Percentiles rank a stretch among this genome's conserved stretches.
These are phyloP conservation scores for Petromus typicus DNA, from an alignment of 2,113 vertebrate species.

Conservation along the genomic window DNA sequence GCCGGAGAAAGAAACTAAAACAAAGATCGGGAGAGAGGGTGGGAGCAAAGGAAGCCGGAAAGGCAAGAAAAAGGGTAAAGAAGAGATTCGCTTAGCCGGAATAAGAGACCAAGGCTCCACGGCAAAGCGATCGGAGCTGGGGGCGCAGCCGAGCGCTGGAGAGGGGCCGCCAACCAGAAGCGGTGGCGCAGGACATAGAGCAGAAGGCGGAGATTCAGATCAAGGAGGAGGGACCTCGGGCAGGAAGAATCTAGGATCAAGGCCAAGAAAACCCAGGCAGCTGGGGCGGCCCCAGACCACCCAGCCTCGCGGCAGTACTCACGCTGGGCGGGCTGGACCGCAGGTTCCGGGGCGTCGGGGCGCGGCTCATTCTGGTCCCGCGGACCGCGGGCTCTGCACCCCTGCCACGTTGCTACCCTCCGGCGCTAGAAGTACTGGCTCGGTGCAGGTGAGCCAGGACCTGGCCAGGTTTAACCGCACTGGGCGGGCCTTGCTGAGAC, in stretches of 20 bases:
- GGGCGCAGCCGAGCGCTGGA: no score
- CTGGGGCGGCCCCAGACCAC: background rate
- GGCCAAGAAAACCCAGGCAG: background rate
- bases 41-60: background rate
- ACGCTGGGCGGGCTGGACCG: background rate
- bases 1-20: background rate
- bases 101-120: background rate
- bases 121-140: background rate
- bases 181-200: background rate
- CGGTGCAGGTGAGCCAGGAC: background rate
- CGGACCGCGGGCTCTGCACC: background rate
- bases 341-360: background rate
- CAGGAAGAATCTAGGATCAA: background rate
- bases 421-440: background rate
- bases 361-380: constrained; percentile 17
- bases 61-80: background rate
- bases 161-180: background rate
- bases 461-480: background rate
- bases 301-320: background rate
- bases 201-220: background rate
- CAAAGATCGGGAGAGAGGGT: background rate
- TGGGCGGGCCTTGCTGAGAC: background rate
- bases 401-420: background rate
- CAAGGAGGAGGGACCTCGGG: rapidly evolving
- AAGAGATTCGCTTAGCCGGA: background rate